Conservation (phyloP, 2,797 vertebrate species). For the Rhincodon typus region DNA sequence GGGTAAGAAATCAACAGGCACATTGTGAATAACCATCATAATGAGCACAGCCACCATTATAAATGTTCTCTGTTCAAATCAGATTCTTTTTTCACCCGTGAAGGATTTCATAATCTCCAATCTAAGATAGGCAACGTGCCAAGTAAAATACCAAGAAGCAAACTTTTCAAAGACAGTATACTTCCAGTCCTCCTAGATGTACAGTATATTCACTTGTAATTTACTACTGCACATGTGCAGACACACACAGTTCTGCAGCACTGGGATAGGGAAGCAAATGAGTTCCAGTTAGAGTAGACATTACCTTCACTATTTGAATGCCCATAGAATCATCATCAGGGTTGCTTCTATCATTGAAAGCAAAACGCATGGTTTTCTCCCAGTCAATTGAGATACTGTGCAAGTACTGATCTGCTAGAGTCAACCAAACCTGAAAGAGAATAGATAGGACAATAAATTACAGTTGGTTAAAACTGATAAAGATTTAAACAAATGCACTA, state of each 20-base stretch:
- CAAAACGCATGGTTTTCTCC: conserved; percentile 98
- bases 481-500: neutral
- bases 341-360: conserved; percentile 96
- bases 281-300: neutral
- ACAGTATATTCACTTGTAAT: neutral
- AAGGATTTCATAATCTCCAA: neutral
- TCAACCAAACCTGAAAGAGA: conserved; percentile 83
- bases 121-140: neutral
- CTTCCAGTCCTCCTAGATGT: too few relatives aligned
- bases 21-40: neutral
- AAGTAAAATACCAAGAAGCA: neutral
- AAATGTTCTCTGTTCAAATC: neutral
- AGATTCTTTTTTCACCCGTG: neutral
- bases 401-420: conserved; percentile 89
- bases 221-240: neutral
- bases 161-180: neutral
- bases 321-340: conserved; percentile 96
- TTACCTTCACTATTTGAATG: conserved; percentile 97
- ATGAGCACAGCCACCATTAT: neutral
- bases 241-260: neutral
- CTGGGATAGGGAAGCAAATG: neutral
- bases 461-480: neutral
- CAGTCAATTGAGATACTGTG: conserved; percentile 96
- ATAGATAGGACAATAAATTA: neutral
- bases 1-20: neutral